These are phyloP conservation scores for Athene cunicularia DNA, from an alignment of 2,113 vertebrate species.

Conservation along the genomic window DNA sequence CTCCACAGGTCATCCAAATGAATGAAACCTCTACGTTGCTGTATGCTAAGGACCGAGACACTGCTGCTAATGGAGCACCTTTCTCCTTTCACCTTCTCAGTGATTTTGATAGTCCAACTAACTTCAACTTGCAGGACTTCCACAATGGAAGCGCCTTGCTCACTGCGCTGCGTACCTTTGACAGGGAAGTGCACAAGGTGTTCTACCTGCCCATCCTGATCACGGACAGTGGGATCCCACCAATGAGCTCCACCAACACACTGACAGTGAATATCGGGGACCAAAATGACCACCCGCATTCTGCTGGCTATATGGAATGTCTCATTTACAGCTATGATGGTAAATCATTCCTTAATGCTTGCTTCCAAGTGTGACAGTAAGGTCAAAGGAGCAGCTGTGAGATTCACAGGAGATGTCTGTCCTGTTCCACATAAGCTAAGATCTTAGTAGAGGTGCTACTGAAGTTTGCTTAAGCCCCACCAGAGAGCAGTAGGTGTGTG, in stretches of 20 bases:
- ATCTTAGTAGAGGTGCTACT: not conserved
- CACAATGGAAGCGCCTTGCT: constrained; percentile 84
- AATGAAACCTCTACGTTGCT: constrained; percentile 83
- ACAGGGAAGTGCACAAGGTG: constrained; percentile 83
- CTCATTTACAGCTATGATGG: constrained; percentile 86
- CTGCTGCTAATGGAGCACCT: constrained; percentile 77
- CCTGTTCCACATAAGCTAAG: not conserved
- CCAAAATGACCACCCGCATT: constrained; percentile 87
- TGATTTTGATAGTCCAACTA: constrained; percentile 52
- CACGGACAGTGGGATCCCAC: constrained; percentile 84
- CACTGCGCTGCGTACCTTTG: constrained; percentile 80
- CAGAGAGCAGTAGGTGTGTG: not conserved
- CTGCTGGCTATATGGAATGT: constrained; percentile 83
- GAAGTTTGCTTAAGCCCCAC: not conserved
- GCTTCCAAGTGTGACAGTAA: not conserved
- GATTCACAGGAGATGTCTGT: not conserved
- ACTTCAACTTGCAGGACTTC: constrained; percentile 85
- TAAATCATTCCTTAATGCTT: constrained; percentile 37
- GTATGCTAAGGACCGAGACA: constrained; percentile 82
- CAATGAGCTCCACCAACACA: constrained; percentile 85
- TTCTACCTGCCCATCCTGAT: constrained; percentile 85
- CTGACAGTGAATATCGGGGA: constrained; percentile 85
- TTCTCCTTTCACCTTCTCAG: constrained; percentile 83
- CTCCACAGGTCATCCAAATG: constrained; percentile 80
- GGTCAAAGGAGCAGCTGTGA: not conserved